Base-by-base conservation (phyloP, 2,888 invertebrate species). In the Caenorhabditis wallacei region DNA sequence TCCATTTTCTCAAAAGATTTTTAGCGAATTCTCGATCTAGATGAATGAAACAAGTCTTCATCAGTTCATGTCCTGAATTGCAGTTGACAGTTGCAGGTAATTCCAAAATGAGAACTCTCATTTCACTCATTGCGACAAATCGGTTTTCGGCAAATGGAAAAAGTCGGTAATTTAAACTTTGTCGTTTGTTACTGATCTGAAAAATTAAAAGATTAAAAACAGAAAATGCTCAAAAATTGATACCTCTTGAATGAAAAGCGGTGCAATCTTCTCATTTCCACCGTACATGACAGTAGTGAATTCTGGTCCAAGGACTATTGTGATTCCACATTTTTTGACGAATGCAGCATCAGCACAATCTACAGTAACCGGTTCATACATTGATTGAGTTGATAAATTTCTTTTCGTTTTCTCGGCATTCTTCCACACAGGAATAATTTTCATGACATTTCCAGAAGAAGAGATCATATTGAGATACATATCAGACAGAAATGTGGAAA, bases 381-480 rank as follows among this genome's bases (percentile, higher is more conserved):
- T 68, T 11, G 16, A 70, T 2, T n/a, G 24, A 35, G 57, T 54
- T 8, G 24, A 18, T 24, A 79, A 20, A 20, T 57, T 56, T 10
- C 22, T 63, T 57, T 57, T 56, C 16, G 71, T 71, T 26, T 20
- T 71, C 13, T 63, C 64, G 20, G 64, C 59, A 40, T 54, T 72
- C 18, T 71, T 69, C 71, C 72, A 78, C 3, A 82, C 53, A 8
- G 78, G 82, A 40, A 82, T 63, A 10, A 82, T 57, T 53, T 68
- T 78, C 68, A 82, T 72, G 7, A 24, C 26, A 16, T 61, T 7
- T 20, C 69, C 70, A 26, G 51, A 26, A 3, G 53, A 7, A 0
- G 78, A 78, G 0, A 82, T 68, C 26, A 82, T 22, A 43, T 82
- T 78, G 24, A 83, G 26, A 51, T 63, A 79, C 26, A 43, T 59